Conservation (phyloP, 2,888 invertebrate genomes). For the Tortrix viridana region DNA sequence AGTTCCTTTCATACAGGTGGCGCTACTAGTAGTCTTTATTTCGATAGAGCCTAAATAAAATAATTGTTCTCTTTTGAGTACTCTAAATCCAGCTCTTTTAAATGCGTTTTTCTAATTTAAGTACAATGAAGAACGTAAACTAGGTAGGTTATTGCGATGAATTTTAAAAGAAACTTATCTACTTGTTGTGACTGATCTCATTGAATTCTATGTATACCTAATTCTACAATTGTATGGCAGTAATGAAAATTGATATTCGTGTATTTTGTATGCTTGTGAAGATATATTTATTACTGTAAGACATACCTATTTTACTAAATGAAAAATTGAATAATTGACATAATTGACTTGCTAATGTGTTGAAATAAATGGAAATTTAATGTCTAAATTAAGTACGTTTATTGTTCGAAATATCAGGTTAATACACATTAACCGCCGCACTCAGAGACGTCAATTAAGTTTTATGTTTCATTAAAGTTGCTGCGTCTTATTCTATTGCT, state of each 20-base stretch:
- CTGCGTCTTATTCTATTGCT: no score
- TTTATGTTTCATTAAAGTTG: no score
- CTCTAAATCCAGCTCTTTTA: no score
- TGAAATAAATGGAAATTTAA: conserved; percentile 1
- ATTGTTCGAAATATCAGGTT: not conserved
- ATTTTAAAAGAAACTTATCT: conserved; percentile 7
- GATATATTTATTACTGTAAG: not conserved
- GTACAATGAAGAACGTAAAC: no score
- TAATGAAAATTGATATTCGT: conserved; percentile 3
- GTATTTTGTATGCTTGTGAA: conserved; percentile 2
- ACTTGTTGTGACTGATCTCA: conserved; percentile 31
- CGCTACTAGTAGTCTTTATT: no score
- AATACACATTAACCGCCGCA: not conserved
- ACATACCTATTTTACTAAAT: not conserved
- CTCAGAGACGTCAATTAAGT: no score
- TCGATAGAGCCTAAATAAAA: no score
- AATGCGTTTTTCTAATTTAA: no score
- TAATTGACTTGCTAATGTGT: conserved; percentile 18
- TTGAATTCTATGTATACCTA: not conserved
- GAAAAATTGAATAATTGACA: not conserved
- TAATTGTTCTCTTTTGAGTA: no score
- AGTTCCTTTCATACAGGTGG: no score
- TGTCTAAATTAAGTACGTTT: not conserved
- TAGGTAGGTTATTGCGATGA: not conserved
- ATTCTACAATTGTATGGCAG: not conserved